Conservation (phyloP, 2,113 vertebrate species). For the Actenoides hombroni region DNA sequence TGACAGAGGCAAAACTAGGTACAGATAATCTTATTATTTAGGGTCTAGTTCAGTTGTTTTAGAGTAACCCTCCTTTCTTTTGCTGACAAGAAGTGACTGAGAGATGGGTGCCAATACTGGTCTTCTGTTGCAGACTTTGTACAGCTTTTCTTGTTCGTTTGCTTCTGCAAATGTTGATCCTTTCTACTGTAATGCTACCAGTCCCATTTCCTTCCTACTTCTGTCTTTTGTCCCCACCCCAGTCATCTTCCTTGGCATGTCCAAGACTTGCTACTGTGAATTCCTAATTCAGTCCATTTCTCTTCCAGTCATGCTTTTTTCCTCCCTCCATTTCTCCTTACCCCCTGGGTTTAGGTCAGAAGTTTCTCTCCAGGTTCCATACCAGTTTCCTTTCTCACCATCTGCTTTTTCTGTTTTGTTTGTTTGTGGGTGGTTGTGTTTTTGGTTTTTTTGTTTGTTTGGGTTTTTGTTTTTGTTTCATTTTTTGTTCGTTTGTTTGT, state of each 20-base stretch:
- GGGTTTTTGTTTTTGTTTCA: no score
- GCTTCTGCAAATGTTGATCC: not conserved
- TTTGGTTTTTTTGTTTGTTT: no score
- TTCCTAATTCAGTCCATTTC: not conserved
- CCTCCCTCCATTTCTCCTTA: not conserved
- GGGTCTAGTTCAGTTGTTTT: not conserved
- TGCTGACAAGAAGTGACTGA: not conserved
- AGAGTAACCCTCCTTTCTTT: not conserved
- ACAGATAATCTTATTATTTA: not conserved
- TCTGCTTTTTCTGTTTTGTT: not conserved
- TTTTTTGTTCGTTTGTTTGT: no score
- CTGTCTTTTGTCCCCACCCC: not conserved
- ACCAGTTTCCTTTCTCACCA: not conserved
- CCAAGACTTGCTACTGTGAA: not conserved
- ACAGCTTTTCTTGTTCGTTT: rapidly evolving
- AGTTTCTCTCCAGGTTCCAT: not conserved
- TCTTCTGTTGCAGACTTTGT: not conserved
- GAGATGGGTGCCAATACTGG: not conserved
- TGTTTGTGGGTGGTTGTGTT: no score
- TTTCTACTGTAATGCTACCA: not conserved
- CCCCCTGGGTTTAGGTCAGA: not conserved
- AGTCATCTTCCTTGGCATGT: not conserved
- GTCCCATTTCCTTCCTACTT: not conserved
- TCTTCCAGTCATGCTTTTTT: not conserved
- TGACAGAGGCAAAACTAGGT: not conserved